A percentile compares a stretch with the other conserved stretches of the same genome.
Evolutionary conservation across 2,113 vertebrate genomes (phyloP).

Genomic region (Corythornis madagascariensis): DNA sequence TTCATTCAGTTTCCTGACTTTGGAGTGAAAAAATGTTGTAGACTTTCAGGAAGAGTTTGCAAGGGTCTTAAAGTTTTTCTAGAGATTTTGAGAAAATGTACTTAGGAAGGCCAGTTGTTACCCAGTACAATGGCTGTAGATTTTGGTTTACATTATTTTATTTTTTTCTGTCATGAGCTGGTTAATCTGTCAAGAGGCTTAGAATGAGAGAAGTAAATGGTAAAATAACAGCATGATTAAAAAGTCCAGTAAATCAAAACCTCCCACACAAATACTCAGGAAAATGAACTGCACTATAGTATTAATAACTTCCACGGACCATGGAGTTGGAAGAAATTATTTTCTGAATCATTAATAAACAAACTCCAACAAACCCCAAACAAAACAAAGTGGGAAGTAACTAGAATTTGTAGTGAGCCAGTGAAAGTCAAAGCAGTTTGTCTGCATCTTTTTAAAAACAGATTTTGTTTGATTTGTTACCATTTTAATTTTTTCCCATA

Average conservation of each 20-base stretch:
- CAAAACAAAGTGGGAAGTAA: neutral
- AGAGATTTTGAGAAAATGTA: neutral
- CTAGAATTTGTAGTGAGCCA: neutral
- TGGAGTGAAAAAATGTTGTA: neutral
- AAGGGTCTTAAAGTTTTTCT: neutral
- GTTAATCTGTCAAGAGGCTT: neutral
- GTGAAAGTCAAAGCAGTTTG: conserved; percentile 53
- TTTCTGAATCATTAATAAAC: neutral
- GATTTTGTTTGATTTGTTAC: conserved; percentile 38
- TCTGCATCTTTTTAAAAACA: conserved; percentile 19
- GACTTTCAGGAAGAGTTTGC: neutral
- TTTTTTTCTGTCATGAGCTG: neutral
- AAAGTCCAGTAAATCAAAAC: neutral
- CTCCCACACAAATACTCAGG: neutral
- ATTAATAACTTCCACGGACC: neutral
- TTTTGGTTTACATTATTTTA: neutral
- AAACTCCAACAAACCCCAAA: neutral
- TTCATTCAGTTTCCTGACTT: neutral
- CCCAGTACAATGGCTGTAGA: neutral
- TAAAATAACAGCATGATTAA: neutral
- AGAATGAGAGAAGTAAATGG: neutral
- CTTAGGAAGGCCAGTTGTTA: neutral
- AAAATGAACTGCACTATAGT: neutral
- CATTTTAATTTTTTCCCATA: conserved; percentile 66
- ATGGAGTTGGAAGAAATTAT: neutral